Evolutionary conservation across 2,113 vertebrate species (phyloP).

Genomic region (Rhea americana): DNA sequence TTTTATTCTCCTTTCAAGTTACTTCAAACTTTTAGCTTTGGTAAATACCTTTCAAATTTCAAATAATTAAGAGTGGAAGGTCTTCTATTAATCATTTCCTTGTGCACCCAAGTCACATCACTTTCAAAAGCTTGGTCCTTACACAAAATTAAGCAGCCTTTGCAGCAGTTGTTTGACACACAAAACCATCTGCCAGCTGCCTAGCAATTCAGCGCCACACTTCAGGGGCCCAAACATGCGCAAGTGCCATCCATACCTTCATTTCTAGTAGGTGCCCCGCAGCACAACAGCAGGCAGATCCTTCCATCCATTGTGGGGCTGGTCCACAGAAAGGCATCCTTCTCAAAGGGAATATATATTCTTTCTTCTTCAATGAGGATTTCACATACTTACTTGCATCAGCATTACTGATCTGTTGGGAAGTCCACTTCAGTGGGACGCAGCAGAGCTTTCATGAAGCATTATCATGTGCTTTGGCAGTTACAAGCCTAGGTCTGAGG

Average conservation of each 20-base stretch:
- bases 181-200: background rate
- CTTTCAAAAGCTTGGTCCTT: background rate
- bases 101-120: background rate
- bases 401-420: rapidly evolving
- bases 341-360: background rate
- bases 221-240: background rate
- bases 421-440: background rate
- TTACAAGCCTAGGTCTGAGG: background rate
- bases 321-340: background rate
- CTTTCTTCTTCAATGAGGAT: background rate
- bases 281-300: background rate
- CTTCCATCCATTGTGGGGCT: rapidly evolving
- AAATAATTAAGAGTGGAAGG: background rate
- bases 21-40: background rate
- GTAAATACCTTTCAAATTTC: background rate
- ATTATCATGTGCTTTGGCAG: background rate
- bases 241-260: background rate
- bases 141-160: background rate
- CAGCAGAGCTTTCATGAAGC: background rate
- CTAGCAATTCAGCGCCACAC: rapidly evolving
- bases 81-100: background rate
- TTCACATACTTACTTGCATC: background rate
- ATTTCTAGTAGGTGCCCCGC: background rate
- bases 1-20: background rate
- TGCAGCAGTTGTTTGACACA: background rate